Evolutionary conservation across 2,113 vertebrate genomes (phyloP).

Genomic region (Manacus vitellinus): DNA sequence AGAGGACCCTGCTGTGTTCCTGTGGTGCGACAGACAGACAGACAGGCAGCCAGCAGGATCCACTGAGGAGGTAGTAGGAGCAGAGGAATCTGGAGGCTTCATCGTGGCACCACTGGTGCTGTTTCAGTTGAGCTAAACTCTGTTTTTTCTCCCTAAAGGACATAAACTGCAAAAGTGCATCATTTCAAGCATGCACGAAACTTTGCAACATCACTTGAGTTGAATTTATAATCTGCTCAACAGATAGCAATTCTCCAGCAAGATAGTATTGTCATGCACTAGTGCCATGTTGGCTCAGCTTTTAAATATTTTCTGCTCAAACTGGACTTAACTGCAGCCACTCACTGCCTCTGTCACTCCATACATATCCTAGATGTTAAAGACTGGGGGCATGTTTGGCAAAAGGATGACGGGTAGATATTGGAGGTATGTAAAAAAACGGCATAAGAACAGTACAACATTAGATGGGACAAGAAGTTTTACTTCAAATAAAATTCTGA

Average conservation of each 20-base stretch:
- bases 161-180: background rate
- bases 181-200: background rate
- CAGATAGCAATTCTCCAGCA: background rate
- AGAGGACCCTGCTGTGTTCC: background rate
- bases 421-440: background rate
- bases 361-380: background rate
- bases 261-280: background rate
- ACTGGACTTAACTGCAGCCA: background rate
- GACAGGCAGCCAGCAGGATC: accelerated
- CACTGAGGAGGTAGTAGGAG: background rate
- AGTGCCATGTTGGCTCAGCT: background rate
- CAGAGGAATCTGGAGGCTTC: background rate
- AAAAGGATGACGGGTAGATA: background rate
- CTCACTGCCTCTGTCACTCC: background rate
- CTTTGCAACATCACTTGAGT: background rate
- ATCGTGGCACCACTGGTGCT: accelerated
- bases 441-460: background rate
- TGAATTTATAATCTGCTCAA: background rate
- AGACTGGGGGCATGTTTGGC: background rate
- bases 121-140: background rate
- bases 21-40: accelerated
- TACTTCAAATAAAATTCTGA: background rate
- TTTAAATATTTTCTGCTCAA: background rate
- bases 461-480: background rate
- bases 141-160: background rate